Conservation (phyloP, 2,113 vertebrate genomes). For the Pseudois nayaur region DNA sequence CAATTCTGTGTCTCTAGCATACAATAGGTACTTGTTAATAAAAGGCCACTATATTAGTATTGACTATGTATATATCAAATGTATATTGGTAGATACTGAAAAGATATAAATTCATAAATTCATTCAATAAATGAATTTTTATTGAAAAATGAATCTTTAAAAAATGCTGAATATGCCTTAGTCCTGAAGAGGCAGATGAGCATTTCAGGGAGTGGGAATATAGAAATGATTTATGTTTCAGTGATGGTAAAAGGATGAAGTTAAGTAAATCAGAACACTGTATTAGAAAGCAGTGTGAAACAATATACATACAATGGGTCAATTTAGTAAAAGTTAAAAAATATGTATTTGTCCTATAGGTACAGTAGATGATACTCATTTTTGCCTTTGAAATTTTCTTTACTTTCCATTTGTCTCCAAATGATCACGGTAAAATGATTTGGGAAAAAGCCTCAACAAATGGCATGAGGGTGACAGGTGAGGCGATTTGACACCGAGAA, state of each 20-base stretch:
- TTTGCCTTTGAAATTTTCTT: constrained; percentile 11
- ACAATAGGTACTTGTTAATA: neutral
- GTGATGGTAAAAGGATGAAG: neutral
- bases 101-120: neutral
- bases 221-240: neutral
- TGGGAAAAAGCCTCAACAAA: neutral
- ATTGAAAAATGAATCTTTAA: neutral
- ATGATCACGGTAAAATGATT: neutral
- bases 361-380: neutral
- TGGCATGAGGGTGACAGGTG: neutral
- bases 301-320: neutral
- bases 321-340: constrained; percentile 17
- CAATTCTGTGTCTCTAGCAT: neutral
- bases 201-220: neutral
- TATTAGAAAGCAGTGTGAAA: constrained; percentile 1
- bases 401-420: constrained; percentile 14
- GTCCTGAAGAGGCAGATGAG: neutral
- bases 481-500: neutral
- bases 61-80: neutral
- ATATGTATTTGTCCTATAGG: neutral
- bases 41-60: neutral
- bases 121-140: neutral
- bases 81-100: neutral
- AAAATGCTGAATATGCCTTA: constrained; percentile 2
- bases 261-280: neutral